Evolutionary conservation across 2,888 invertebrate genomes (phyloP).

Genomic region (Lordiphosa fenestrarum): DNA sequence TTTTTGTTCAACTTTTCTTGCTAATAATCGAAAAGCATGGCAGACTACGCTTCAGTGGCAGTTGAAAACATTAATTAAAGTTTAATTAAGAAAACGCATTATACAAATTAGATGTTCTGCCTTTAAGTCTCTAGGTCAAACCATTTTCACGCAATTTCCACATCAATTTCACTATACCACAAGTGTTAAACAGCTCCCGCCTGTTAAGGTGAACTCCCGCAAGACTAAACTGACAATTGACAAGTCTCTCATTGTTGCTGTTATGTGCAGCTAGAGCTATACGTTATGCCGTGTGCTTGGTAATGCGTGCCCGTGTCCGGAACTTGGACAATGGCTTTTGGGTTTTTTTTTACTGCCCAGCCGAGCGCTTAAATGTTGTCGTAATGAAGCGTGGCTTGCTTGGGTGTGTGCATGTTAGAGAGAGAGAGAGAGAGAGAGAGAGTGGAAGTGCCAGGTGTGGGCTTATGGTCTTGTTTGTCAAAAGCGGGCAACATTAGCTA

Average conservation of each 20-base stretch:
- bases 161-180: background rate
- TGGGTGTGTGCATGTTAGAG: background rate
- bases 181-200: constrained; percentile 6
- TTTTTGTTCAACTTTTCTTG: too few relatives aligned
- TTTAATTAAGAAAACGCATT: too few relatives aligned
- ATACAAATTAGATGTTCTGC: too few relatives aligned
- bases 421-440: constrained; percentile 6
- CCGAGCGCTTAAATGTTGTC: constrained; percentile 30
- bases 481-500: constrained; percentile 14
- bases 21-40: too few relatives aligned
- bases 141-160: too few relatives aligned
- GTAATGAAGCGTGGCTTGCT: constrained; percentile 32
- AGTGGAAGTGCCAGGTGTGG: constrained; percentile 1
- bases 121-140: too few relatives aligned
- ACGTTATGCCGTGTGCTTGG: constrained; percentile 12
- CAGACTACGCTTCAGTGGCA: too few relatives aligned
- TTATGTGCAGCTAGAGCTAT: constrained; percentile 20
- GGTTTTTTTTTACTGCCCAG: constrained; percentile 25
- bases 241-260: constrained; percentile 16
- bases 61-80: too few relatives aligned
- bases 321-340: constrained; percentile 35
- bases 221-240: constrained; percentile 29
- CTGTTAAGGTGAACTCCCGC: constrained; percentile 4
- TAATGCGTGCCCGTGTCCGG: constrained; percentile 27
- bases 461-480: constrained; percentile 27